Percentiles rank a stretch among this genome's conserved stretches.
Evolutionary conservation across 2,888 invertebrate species (phyloP).

Genomic region (Polietes domitor): DNA sequence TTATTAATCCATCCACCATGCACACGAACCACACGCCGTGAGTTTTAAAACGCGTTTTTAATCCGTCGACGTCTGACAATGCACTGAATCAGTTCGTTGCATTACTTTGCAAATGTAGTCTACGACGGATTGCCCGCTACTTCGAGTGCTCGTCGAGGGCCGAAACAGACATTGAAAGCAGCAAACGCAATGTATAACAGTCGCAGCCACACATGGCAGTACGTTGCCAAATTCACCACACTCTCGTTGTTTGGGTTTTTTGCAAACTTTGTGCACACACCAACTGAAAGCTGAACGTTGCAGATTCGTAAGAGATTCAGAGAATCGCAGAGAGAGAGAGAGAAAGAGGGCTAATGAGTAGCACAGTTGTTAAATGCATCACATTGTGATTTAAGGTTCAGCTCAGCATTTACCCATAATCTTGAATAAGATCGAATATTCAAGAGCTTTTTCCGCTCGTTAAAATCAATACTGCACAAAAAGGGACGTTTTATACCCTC

Average conservation of each 20-base stretch:
- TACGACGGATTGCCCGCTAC: neutral
- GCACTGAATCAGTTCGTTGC: constrained; percentile 78
- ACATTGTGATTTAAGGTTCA: too few relatives aligned
- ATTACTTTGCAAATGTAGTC: constrained; percentile 75
- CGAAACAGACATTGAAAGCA: neutral
- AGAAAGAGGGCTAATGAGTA: too few relatives aligned
- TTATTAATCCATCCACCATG: too few relatives aligned
- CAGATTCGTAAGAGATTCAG: neutral
- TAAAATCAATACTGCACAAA: too few relatives aligned
- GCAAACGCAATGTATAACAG: constrained; percentile 5
- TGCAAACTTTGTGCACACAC: neutral
- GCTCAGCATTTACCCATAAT: too few relatives aligned
- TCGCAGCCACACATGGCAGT: neutral
- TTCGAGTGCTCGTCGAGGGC: neutral
- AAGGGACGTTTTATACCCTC: too few relatives aligned
- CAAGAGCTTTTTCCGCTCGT: too few relatives aligned
- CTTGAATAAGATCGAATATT: too few relatives aligned
- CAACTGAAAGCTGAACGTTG: neutral
- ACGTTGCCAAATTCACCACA: constrained; percentile 12
- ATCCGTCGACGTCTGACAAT: constrained; percentile 75
- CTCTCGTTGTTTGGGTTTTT: neutral
- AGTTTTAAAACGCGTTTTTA: constrained; percentile 67
- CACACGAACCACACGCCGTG: constrained; percentile 2
- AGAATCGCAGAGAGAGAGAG: too few relatives aligned
- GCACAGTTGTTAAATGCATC: too few relatives aligned